Evolutionary conservation across 2,888 invertebrate species (phyloP).

Genomic region (Oscheius sp.): DNA sequence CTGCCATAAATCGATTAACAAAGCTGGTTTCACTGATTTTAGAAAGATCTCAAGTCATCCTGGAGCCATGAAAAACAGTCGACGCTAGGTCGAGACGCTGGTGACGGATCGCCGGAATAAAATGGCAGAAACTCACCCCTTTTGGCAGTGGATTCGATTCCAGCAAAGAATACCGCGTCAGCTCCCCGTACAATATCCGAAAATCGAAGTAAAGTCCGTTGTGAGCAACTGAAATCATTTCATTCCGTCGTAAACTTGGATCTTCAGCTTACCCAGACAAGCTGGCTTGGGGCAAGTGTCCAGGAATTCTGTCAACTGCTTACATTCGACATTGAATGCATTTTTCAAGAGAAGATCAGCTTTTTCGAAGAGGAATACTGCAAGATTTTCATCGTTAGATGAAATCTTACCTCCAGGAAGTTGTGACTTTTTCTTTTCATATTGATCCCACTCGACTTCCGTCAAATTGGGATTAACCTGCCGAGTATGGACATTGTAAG

Average conservation of each 20-base stretch:
- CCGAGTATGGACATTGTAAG: conserved; percentile 43
- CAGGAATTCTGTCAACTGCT: conserved; percentile 56
- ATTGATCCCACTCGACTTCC: conserved; percentile 58
- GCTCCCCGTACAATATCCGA: conserved; percentile 62
- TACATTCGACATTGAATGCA: conserved; percentile 58
- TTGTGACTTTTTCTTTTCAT: conserved; percentile 42
- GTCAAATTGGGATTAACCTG: conserved; percentile 62
- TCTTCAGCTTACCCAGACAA: conserved; percentile 35
- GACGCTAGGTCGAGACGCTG: too few species aligned
- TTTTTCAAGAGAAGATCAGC: conserved; percentile 22
- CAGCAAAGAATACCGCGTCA: conserved; percentile 48
- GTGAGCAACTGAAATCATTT: conserved; percentile 53
- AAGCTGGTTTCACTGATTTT: too few species aligned
- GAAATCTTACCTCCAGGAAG: not conserved
- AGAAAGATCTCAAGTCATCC: too few species aligned
- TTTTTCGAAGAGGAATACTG: conserved; percentile 16
- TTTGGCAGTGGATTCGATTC: conserved; percentile 38
- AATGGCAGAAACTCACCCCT: conserved; percentile 19
- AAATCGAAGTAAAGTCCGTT: conserved; percentile 62
- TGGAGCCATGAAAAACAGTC: too few species aligned
- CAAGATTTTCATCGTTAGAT: not conserved
- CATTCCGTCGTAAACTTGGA: not conserved
- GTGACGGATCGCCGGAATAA: not conserved
- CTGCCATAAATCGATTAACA: too few species aligned
- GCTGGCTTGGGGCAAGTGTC: conserved; percentile 55